phyloP scores from a whole-genome alignment of 2,113 vertebrate genomes.

The Andinoacara biseriatus region DNA sequence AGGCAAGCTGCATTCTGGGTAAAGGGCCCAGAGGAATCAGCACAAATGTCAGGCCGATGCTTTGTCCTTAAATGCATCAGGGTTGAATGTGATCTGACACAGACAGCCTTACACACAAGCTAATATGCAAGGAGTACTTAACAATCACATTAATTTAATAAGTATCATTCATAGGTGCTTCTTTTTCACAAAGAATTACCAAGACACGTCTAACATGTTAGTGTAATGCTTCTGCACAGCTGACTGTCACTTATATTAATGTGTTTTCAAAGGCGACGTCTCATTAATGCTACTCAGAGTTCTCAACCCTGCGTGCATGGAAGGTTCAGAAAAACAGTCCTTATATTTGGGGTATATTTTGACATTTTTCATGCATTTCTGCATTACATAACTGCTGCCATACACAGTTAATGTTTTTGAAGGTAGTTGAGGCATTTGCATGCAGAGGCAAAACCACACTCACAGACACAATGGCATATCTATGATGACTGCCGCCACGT shows the following conservation, averaged over 20 bases:
- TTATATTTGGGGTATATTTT: conserved; percentile 7
- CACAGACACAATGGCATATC: conserved; percentile 54
- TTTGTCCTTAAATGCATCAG: conserved; percentile 49
- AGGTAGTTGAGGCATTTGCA: conserved; percentile 25
- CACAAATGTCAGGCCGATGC: conserved; percentile 55
- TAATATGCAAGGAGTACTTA: not conserved
- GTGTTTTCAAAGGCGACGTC: not conserved
- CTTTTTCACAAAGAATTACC: not conserved
- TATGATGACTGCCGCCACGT: conserved; percentile 33
- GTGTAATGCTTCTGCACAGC: not conserved
- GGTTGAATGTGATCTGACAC: conserved; percentile 51
- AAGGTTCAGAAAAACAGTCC: not conserved
- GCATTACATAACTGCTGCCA: conserved; percentile 12
- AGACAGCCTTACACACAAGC: not conserved
- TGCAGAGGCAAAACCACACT: conserved; percentile 15
- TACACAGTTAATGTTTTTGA: not conserved
- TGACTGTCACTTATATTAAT: not conserved
- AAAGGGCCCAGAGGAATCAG: conserved; percentile 40
- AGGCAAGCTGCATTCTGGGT: conserved; percentile 23
- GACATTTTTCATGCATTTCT: conserved; percentile 13
- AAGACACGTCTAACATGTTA: not conserved
- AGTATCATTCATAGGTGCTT: not conserved
- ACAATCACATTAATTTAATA: not conserved
- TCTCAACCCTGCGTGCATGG: not conserved
- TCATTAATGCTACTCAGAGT: not conserved